Percentiles rank a stretch among this genome's conserved stretches.
Evolutionary conservation across 2,113 vertebrate genomes (phyloP).

Genomic region (Capra hircus): DNA sequence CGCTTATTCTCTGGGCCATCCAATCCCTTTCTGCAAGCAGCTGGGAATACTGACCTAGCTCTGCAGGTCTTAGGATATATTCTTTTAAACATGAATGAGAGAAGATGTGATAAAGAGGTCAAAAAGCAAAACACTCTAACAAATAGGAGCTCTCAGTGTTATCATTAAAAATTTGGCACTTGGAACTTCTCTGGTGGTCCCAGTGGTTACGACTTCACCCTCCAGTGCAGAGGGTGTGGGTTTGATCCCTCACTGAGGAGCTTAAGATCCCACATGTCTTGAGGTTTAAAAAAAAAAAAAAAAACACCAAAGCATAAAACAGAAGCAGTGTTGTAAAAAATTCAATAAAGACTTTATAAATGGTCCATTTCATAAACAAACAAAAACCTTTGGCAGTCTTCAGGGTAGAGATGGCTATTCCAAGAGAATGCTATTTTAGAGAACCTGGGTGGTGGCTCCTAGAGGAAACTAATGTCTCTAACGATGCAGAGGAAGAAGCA

Average conservation of each 20-base stretch:
- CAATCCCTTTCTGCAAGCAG: not conserved
- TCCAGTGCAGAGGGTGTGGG: not conserved
- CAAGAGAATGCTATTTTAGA: not conserved
- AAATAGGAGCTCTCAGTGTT: not conserved
- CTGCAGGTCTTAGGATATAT: not conserved
- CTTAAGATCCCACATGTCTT: not conserved
- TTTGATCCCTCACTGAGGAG: not conserved
- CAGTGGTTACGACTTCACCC: not conserved
- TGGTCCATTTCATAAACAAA: not conserved
- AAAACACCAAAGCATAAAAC: not conserved
- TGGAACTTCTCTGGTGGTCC: not conserved
- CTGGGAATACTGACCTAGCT: not conserved
- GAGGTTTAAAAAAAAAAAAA: no score
- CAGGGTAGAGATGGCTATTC: not conserved
- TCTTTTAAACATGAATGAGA: not conserved
- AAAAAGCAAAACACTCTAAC: not conserved
- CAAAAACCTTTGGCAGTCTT: not conserved
- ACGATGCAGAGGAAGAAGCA: not conserved
- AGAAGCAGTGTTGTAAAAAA: not conserved
- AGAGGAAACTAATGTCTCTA: not conserved
- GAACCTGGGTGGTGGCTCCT: not conserved
- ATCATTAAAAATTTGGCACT: not conserved
- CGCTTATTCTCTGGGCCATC: not conserved
- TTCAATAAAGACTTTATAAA: not conserved
- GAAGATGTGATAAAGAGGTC: not conserved